Conservation (phyloP, 2,113 vertebrate species). For the Sebastes schlegelii region DNA sequence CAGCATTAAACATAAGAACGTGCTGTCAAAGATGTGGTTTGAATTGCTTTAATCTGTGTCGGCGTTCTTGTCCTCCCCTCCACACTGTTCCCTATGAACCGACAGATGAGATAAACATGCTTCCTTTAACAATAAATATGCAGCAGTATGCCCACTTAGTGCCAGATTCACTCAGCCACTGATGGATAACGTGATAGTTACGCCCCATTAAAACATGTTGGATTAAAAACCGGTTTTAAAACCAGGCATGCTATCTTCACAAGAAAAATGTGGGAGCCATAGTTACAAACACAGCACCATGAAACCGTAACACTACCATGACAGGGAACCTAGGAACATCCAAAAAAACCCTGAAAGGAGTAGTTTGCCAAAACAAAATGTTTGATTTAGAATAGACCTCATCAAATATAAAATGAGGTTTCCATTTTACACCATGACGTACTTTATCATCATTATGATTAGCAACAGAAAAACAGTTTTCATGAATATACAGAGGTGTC, state of each 20-base stretch:
- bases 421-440: conserved; percentile 10
- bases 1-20: conserved; percentile 50
- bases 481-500: conserved; percentile 15
- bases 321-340: conserved; percentile 29
- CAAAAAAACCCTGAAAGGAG: conserved; percentile 25
- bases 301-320: conserved; percentile 49
- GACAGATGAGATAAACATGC: conserved; percentile 56
- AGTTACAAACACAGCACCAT: conserved; percentile 67
- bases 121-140: conserved; percentile 41
- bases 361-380: conserved; percentile 22
- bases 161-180: conserved; percentile 14
- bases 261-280: conserved; percentile 40
- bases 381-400: conserved; percentile 8
- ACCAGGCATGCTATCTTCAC: conserved; percentile 60
- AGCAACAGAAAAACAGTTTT: conserved; percentile 25
- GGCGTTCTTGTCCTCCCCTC: conserved; percentile 23
- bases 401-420: conserved; percentile 47
- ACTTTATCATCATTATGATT: background rate
- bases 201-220: conserved; percentile 40
- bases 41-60: conserved; percentile 55
- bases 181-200: conserved; percentile 24
- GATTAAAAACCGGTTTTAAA: conserved; percentile 45
- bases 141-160: conserved; percentile 11
- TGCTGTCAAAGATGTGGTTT: conserved; percentile 30
- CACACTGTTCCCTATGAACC: conserved; percentile 8